Conservation (phyloP, 2,888 invertebrate species). For the Nymphalis c-album region DNA sequence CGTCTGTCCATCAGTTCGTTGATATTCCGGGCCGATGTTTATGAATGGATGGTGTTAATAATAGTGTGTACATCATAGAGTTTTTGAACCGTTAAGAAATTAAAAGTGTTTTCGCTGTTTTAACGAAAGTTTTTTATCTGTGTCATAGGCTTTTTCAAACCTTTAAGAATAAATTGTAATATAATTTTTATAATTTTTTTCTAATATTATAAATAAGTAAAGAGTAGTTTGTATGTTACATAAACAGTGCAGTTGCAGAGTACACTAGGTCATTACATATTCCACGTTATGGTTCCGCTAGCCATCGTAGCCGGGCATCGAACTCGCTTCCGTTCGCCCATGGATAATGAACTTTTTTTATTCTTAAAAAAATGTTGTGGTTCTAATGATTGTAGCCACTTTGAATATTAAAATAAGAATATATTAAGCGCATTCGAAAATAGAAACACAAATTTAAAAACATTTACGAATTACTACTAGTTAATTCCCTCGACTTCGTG, state of each 20-base stretch:
- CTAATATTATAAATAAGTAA: too few species aligned
- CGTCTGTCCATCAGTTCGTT: conserved; percentile 53
- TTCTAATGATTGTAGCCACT: background rate
- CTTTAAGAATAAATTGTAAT: too few species aligned
- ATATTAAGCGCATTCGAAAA: too few species aligned
- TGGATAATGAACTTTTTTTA: conserved; percentile 33
- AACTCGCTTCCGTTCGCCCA: conserved; percentile 63
- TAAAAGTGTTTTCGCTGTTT: background rate
- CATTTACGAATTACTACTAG: too few species aligned
- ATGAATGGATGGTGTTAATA: conserved; percentile 52
- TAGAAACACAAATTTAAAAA: too few species aligned
- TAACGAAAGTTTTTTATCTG: background rate
- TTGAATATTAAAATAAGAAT: conserved; percentile 3
- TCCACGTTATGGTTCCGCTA: conserved; percentile 62
- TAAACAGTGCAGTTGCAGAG: conserved; percentile 25
- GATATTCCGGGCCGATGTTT: conserved; percentile 46
- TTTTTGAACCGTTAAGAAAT: conserved; percentile 14
- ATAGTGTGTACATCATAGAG: conserved; percentile 8
- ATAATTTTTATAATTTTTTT: too few species aligned
- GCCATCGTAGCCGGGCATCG: conserved; percentile 61
- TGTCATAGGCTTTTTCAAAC: background rate
- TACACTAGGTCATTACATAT: conserved; percentile 53
- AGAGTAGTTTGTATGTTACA: background rate
- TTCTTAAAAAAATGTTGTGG: conserved; percentile 7
- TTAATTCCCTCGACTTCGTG: too few species aligned